Evolutionary conservation across 2,113 vertebrate genomes (phyloP), one percentile per base, ranked within the genome.

Genomic region (Cebus imitator): DNA sequence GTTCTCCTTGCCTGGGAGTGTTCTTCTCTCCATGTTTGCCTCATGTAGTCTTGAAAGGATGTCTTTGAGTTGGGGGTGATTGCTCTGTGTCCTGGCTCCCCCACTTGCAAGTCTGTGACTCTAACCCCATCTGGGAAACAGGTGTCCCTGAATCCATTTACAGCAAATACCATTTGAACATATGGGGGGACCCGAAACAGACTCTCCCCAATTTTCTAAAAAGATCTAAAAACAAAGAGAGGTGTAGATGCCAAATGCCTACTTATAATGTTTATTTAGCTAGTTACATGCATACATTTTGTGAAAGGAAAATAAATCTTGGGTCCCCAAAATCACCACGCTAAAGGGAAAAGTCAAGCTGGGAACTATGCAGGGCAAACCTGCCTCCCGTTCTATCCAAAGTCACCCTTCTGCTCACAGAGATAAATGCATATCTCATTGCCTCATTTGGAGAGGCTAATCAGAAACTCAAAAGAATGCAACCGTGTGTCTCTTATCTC

Each of bases 181-280:
- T 18, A 16, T 0, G 43, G 48, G 40, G 45, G 18, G 23, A 40
- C 6, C 37, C 8, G 58, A 70, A n/a, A 48, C 58, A 25, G 55
- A 3, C 3, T 11, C 70, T 40, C 35, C 9, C 61, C 25, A 9
- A 30, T 45, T 86, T 17, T 40, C 70, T 21, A 11, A 23, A 20
- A 87, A 48, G 37, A 45, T 16, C 17, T 35, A 16, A 52, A 75
- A 79, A 3, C 30, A 66, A 8, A 21, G 30, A 89, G 43, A 30
- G 52, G 21, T 0, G n/a, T 0, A 10, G 83, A 6, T 18, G 48
- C 25, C 32, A 20, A 40, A 72, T 57, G 50, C 32, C 37, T n/a
- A 18, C 17, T 40, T 14, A 0, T 0, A 4, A 73, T 1, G 37
- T n/a, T 35, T 50, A 1, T 9, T 27, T 14, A 32, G 3, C 48